phyloP scores from a whole-genome alignment of 2,888 invertebrate genomes.

The Hipparchia sbordonii region DNA sequence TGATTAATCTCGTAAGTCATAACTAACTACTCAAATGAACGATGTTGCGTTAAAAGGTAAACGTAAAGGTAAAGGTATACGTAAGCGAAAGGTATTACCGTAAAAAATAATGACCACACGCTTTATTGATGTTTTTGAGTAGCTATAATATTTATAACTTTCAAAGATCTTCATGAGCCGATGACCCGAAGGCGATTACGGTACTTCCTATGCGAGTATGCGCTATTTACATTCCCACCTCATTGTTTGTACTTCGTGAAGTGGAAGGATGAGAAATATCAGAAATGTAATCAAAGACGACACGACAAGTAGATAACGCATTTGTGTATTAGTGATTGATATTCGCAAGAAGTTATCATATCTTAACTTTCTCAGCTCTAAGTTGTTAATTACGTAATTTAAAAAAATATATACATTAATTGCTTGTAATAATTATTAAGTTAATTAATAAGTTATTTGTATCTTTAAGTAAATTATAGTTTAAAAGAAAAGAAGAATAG shows the following conservation, averaged over 20 bases:
- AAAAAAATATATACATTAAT: too few species aligned
- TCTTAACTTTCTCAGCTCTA: neutral
- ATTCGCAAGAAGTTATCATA: neutral
- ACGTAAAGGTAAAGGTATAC: neutral
- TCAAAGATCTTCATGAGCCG: constrained; percentile 71
- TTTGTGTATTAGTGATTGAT: constrained; percentile 17
- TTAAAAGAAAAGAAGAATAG: too few species aligned
- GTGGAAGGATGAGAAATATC: constrained; percentile 49
- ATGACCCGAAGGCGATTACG: constrained; percentile 72
- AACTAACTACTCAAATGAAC: neutral
- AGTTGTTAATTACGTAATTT: too few species aligned
- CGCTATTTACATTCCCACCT: constrained; percentile 58
- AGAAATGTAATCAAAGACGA: constrained; percentile 44
- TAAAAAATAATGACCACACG: constrained; percentile 9
- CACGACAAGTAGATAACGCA: constrained; percentile 40
- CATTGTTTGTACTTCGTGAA: constrained; percentile 48
- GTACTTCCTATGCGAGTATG: constrained; percentile 61
- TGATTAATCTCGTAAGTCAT: too few species aligned
- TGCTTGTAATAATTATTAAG: too few species aligned
- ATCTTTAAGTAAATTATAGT: too few species aligned
- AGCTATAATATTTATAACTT: constrained; percentile 58
- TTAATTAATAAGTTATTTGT: too few species aligned
- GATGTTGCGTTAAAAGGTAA: neutral
- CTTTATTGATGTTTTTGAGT: constrained; percentile 23
- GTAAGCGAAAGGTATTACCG: neutral